Conservation (phyloP, 37 sponge, comb jelly and placozoan genomes). For the Amphimedon queenslandica region DNA sequence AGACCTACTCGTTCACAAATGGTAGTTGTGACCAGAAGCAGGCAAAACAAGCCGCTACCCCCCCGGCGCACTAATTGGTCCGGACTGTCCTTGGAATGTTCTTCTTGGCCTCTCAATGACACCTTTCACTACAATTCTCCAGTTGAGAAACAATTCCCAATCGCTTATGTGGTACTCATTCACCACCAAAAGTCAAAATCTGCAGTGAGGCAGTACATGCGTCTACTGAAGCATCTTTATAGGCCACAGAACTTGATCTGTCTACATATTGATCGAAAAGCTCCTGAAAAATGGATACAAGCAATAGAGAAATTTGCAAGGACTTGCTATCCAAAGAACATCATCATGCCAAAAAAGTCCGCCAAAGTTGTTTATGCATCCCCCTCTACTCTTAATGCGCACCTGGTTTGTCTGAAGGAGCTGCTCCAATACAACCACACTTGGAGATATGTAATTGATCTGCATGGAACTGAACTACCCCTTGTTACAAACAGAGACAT, state of each 20-base stretch:
- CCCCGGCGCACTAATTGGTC: no score
- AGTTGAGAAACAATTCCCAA: not conserved
- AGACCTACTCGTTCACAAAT: no score
- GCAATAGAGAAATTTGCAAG: not conserved
- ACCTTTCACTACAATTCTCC: no score
- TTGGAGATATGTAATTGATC: constrained; percentile 5
- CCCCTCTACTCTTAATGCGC: not conserved
- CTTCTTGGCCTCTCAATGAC: no score
- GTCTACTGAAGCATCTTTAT: not conserved
- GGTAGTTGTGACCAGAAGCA: no score
- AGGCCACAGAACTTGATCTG: constrained; percentile 1
- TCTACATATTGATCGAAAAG: not conserved
- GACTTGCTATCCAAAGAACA: not conserved
- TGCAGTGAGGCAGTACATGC: not conserved
- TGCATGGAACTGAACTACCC: constrained; percentile 6
- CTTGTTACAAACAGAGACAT: constrained; percentile 3
- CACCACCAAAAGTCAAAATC: not conserved
- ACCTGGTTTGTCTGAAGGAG: not conserved
- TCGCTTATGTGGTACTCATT: not conserved
- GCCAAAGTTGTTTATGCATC: not conserved
- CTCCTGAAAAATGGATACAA: not conserved
- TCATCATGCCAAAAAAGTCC: not conserved
- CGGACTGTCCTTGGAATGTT: no score
- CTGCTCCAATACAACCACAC: not conserved
- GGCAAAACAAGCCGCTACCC: no score